phyloP scores from a whole-genome alignment of 2,113 vertebrate genomes.

The Manacus vitellinus region DNA sequence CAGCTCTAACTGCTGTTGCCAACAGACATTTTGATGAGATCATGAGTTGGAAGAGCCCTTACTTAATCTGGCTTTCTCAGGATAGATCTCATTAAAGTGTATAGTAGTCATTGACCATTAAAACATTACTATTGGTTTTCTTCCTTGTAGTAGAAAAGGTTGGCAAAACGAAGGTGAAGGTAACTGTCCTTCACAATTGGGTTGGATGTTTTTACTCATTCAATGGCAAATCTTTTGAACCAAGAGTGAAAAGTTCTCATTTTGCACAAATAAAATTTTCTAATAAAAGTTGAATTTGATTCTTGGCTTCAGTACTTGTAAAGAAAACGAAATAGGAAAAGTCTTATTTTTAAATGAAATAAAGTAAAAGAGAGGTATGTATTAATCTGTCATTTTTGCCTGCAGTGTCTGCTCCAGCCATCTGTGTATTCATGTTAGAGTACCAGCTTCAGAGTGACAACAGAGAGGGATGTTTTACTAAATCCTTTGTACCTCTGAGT shows the following conservation, averaged over 20 bases:
- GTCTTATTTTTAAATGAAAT: background rate
- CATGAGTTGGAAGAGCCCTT: background rate
- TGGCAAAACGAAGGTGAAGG: background rate
- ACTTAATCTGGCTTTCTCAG: background rate
- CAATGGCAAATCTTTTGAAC: background rate
- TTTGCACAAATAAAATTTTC: background rate
- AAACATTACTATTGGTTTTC: background rate
- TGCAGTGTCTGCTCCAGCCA: background rate
- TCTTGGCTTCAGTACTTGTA: background rate
- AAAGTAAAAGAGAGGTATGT: background rate
- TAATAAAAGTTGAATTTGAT: background rate
- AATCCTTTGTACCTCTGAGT: background rate
- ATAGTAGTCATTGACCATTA: background rate
- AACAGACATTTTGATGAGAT: conserved; percentile 7
- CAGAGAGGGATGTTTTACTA: background rate
- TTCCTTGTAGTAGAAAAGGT: background rate
- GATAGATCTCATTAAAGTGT: background rate
- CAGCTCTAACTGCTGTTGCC: background rate
- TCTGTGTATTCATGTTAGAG: background rate
- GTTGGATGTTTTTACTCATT: background rate
- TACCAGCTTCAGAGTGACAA: background rate
- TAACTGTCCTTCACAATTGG: background rate
- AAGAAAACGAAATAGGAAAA: background rate
- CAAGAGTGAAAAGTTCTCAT: background rate
- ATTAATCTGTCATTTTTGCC: background rate